Percentiles rank a stretch among this genome's conserved stretches.
These are phyloP conservation scores for Lepidostoma basale DNA, from an alignment of 1,140 invertebrate genomes.

Conservation along the genomic window DNA sequence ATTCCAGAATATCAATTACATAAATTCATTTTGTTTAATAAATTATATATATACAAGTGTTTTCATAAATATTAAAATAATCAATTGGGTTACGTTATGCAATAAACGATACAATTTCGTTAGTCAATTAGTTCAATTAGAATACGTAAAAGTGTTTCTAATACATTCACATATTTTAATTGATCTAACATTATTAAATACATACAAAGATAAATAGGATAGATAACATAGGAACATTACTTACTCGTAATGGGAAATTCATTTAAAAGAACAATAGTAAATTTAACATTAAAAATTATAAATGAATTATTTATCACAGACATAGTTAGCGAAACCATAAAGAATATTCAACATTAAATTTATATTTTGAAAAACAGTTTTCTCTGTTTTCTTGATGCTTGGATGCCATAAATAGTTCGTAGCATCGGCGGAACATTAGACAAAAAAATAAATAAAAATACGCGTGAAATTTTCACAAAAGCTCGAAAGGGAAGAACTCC, in stretches of 20 bases:
- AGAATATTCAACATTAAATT: conserved; percentile 16
- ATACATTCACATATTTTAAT: background rate
- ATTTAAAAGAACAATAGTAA: conserved; percentile 9
- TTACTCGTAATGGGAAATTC: conserved; percentile 33
- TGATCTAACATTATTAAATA: background rate
- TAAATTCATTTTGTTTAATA: conserved; percentile 35
- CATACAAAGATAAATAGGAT: background rate
- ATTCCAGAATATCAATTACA: conserved; percentile 30
- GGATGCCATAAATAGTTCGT: too few relatives aligned
- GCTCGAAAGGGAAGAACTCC: too few relatives aligned
- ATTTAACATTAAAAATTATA: conserved; percentile 37
- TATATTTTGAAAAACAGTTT: conserved; percentile 9
- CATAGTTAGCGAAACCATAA: conserved; percentile 38
- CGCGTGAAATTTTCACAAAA: background rate
- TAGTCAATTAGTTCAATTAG: background rate
- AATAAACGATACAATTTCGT: background rate
- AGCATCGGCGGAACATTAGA: too few relatives aligned
- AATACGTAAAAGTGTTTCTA: background rate
- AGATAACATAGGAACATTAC: conserved; percentile 42
- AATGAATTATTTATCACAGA: conserved; percentile 44
- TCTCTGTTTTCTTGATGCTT: too few relatives aligned
- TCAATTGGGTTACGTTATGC: conserved; percentile 8
- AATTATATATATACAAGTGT: conserved; percentile 34
- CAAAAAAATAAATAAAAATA: background rate
- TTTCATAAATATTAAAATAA: conserved; percentile 38